Base-by-base conservation (phyloP, 2,888 invertebrate species). In the Tachina fera region DNA sequence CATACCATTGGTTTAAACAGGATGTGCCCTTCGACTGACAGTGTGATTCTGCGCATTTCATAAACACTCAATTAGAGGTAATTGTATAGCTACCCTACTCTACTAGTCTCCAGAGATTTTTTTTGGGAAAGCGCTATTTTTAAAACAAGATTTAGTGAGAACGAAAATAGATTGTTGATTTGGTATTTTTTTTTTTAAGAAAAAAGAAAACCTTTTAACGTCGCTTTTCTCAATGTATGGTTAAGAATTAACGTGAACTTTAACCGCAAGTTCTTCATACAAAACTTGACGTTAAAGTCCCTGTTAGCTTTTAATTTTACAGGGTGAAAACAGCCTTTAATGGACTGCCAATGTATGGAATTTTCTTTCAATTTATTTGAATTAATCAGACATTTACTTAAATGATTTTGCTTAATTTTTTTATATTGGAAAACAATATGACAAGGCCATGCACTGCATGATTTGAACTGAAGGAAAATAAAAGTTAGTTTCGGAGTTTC, bases 11-110 rank as follows among this genome's bases (percentile, higher is more conserved):
- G 87, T 68, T 84, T 76, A 81, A 60, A 11, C 83, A 86, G 87
- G 87, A 87, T 86, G 47, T 82, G 43, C 61, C 39, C 68, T 72
- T 53, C 43, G 63, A 58, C 47, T 51, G 22, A 16, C 41, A 49
- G 13, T 14, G 49, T 0, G 87, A 84, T 84, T 79, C 76, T 49
- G 88, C 90, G 90, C 90, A 88, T 87, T 74, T 3, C 13, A 60
- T 68, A 84, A 72, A 43, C 84, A 87, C 89, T 89, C 88, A 88
- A 87, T 82, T 80, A 60, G 39, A 13, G 84, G 22, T 45, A 56
- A 83, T 81, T 77, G 39, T 49, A 60, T 65, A 11, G 5, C 14
- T 22, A 13, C 61, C n/a, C n/a, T n/a, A n/a, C n/a, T n/a, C n/a
- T 65, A 0, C 1, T n/a, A 65, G 14, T 49, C 72, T 84, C 76